A percentile compares a stretch with the other conserved stretches of the same genome.
phyloP scores from a whole-genome alignment of 2,797 vertebrate species.

The Borostomias antarcticus region DNA sequence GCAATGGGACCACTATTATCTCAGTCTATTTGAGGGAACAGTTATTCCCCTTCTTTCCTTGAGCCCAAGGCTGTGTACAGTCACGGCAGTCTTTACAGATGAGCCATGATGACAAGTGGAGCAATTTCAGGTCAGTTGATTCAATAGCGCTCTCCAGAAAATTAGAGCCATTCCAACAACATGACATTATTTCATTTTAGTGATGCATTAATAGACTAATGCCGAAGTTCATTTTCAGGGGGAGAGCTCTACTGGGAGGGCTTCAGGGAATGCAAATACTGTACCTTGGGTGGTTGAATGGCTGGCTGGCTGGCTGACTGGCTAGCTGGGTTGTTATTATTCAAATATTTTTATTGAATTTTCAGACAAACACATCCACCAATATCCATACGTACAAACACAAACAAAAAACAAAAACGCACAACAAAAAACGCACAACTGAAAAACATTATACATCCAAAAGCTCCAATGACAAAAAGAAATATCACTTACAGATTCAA shows the following conservation, averaged over 20 bases:
- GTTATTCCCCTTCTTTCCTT: constrained; percentile 29
- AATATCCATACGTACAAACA: too few relatives aligned
- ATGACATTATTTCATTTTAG: not conserved
- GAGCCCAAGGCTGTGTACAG: not conserved
- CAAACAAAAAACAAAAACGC: too few relatives aligned
- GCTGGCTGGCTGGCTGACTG: too few relatives aligned
- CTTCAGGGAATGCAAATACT: too few relatives aligned
- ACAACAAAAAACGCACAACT: too few relatives aligned
- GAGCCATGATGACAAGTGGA: constrained; percentile 43
- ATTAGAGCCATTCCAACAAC: constrained; percentile 9
- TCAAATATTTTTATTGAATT: too few relatives aligned
- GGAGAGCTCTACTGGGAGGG: not conserved
- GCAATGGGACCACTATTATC: constrained; percentile 44
- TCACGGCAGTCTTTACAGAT: constrained; percentile 48
- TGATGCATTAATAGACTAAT: constrained; percentile 2
- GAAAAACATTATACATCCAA: too few relatives aligned
- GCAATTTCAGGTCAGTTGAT: constrained; percentile 24
- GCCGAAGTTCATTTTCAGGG: not conserved
- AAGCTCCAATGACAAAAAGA: too few relatives aligned
- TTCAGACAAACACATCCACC: too few relatives aligned
- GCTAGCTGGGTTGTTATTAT: too few relatives aligned
- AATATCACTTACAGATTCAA: too few relatives aligned
- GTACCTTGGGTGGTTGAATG: not conserved
- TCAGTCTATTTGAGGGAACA: constrained; percentile 22
- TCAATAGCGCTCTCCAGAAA: constrained; percentile 28